Evolutionary conservation across 2,888 invertebrate genomes (phyloP), one percentile per base, ranked within the genome.

Genomic region (Lymantria monacha): DNA sequence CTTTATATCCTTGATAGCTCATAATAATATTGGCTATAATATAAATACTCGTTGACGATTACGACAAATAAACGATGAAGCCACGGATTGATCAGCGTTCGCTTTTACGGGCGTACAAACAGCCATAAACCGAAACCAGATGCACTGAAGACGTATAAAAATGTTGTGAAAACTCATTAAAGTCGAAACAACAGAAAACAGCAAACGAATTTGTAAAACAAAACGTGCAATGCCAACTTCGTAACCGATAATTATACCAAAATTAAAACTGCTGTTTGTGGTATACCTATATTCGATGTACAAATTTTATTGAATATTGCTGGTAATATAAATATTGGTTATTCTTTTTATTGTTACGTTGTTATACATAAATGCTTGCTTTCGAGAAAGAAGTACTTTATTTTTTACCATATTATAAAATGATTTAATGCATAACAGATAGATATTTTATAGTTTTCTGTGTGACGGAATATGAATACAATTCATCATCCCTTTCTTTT

Each of bases 71-170:
- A 51, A 12, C 63, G 22, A 15, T 55, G n/a, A 38, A 38, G 48
- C 62, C 56, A 53, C 61, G 47, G 59, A 63, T 60, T 55, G 61
- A 61, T 61, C 57, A 54, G 44, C 48, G 45, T 59, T 55, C 37
- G 42, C 51, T 53, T 68, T 68, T 66, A 71, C 54, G 66, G 55
- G 48, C 53, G 46, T 51, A 44, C 49, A 44, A 57, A 49, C 59
- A 52, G 50, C 54, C 66, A 66, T 70, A 70, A 70, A 73, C 60
- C 49, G 58, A 46, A 48, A 54, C 57, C 74, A 71, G 72, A 74
- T 68, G 71, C 57, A 63, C 70, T 66, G 63, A 69, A 73, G 66
- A 71, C 64, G 66, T 66, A 62, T 22, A 69, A 66, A 70, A 66
- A 66, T 48, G 52, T 51, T 48, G 52, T 57, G 57, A 60, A 59